Evolutionary conservation across 2,113 vertebrate genomes (phyloP), one percentile per base, ranked within the genome.

Genomic region (Urocynchramus pylzowi): DNA sequence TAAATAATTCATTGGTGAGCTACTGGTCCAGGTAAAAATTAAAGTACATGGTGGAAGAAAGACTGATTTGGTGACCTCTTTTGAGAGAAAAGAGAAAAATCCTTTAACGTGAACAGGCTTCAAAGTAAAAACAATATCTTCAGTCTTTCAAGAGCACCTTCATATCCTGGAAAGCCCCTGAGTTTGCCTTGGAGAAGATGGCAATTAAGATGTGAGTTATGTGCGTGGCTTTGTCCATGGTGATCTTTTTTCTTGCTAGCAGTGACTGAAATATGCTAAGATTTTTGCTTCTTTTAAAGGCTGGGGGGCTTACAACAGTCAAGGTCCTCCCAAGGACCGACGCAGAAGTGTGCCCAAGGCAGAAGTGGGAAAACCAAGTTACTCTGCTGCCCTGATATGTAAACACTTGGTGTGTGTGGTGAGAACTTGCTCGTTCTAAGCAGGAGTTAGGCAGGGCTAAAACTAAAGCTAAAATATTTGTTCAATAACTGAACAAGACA

Each of bases 361-460:
- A 73, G 26, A 76, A 45, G 5, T 5, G 4, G 31, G 47, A 60
- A 71, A 92, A 81, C 4, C 5, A 49, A 60, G 41, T 73, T 47
- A 49, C 28, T 45, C 28, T 61, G 14, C 20, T 59, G 7, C 12
- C 5, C 13, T 47, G 7, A 2, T n/a, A 10, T 4, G 5, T 42
- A 74, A 77, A 47, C 3, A 3, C 9, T 15, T 31, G 23, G 13
- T 53, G 23, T 0, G 0, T 20, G 5, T 18, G 6, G 17, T n/a
- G 18, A 73, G 26, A 74, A 56, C 5, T 11, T 68, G 4, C 19
- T 65, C 0, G 0, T 39, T 39, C 23, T 74, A 35, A 57, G n/a
- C 3, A 47, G 31, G 22, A 70, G 2, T 6, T 37, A n/a, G 54
- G 6, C 27, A 70, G 12, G 24, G 22, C 28, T 9, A 50, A 70